Base-by-base conservation (phyloP, 1,140 invertebrate genomes). In the Bombus sylvicola region DNA sequence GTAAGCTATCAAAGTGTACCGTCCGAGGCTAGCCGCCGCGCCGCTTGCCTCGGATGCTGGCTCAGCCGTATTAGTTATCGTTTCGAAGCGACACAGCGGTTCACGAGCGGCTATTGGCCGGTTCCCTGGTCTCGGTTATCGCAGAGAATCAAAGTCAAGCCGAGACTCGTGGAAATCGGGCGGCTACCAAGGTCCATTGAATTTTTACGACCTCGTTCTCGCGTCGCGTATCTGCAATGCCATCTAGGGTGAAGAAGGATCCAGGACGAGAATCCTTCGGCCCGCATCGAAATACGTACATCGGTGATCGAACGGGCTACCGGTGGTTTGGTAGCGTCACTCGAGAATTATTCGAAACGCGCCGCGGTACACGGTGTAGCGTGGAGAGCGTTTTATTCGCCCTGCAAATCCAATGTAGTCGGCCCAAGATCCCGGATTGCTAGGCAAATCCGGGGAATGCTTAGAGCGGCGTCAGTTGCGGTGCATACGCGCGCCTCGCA, bases 1-100 rank as follows among this genome's bases (percentile, higher is more conserved):
- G 81, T 85, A 89, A 90, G 77, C 92, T 86, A 91, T 92, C 91
- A 91, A 93, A 92, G 91, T 91, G 89, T 91, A 91, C 66, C 80
- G 79, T 69, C 59, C 18, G 57, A 34, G 59, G 31, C 39, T 31
- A 13, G 39, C 68, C 57, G 10, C 31, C 8, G 4, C 12, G 10
- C 10, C 86, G 13, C 22, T 22, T 31, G 10, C 39, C 39, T 34
- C 43, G 74, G n/a, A 75, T 84, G 87, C 90, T 88, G 80, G 90
- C 76, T 91, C 90, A 91, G 87, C 90, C 89, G 53, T 87, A 89
- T 91, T 91, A 91, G 85, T 91, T 91, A 91, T 91, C 85, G 87
- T 86, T 86, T 68, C 81, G 43, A 79, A 77, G 72, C 89, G 82
- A 43, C 64, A 39, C 68, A 34, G 31, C 66, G 71, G n/a, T 62